phyloP scores from a whole-genome alignment of 2,888 invertebrate species.

The Pyrocoelia pectoralis region DNA sequence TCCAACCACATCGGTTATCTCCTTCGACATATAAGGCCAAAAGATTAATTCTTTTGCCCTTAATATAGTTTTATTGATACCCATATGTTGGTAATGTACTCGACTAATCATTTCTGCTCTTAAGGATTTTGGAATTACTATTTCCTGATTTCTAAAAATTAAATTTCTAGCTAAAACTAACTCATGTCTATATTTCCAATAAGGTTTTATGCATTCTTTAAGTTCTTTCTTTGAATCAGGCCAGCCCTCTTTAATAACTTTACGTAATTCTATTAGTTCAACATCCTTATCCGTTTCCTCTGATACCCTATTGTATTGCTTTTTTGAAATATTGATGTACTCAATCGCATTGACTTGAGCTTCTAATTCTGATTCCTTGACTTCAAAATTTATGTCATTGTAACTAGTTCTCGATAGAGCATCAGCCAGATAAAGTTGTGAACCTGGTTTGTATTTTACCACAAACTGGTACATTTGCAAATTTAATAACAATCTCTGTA shows the following conservation, averaged over 20 bases:
- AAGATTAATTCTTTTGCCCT: conserved; percentile 9
- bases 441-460: conserved; percentile 1
- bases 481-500: background rate
- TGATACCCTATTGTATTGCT: conserved; percentile 20
- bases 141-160: too few species aligned
- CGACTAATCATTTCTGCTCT: conserved; percentile 36
- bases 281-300: conserved; percentile 22
- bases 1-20: conserved; percentile 5
- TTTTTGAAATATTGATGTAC: background rate
- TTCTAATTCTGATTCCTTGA: background rate
- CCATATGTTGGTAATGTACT: conserved; percentile 50
- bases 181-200: too few species aligned
- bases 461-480: background rate
- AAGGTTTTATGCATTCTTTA: too few species aligned
- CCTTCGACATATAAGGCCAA: conserved; percentile 10
- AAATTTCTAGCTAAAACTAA: conserved; percentile 8
- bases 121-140: conserved; percentile 37
- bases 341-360: background rate
- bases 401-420: background rate
- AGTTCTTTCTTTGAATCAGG: conserved; percentile 25
- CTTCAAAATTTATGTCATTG: background rate
- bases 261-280: too few species aligned
- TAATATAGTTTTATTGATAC: conserved; percentile 20
- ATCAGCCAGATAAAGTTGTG: background rate
- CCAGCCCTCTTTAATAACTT: conserved; percentile 35